Evolutionary conservation across 2,888 invertebrate species (phyloP).

Genomic region (Acleris sparsana): DNA sequence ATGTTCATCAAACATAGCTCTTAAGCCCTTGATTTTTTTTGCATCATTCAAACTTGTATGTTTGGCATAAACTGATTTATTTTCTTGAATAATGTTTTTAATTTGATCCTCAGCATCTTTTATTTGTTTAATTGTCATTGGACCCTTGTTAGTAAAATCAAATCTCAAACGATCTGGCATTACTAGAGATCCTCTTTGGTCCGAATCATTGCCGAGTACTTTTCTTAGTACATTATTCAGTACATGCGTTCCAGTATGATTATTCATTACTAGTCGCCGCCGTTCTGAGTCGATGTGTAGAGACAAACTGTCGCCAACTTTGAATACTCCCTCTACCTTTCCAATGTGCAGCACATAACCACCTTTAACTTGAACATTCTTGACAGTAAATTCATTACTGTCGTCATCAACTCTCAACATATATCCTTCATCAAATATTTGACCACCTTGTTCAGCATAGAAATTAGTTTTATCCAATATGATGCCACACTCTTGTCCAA

Average conservation of each 20-base stretch:
- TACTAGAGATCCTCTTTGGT: constrained; percentile 98
- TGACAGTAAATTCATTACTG: constrained; percentile 94
- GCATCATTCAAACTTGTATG: constrained; percentile 92
- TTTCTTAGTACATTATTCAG: constrained; percentile 96
- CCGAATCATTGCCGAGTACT: constrained; percentile 95
- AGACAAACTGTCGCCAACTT: constrained; percentile 92
- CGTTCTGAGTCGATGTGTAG: constrained; percentile 93
- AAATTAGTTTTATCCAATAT: constrained; percentile 96
- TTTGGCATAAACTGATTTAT: constrained; percentile 93
- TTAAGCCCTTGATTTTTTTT: constrained; percentile 94
- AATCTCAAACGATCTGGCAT: constrained; percentile 98
- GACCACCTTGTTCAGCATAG: constrained; percentile 99
- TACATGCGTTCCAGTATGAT: constrained; percentile 98
- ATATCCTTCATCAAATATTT: constrained; percentile 98
- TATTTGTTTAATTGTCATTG: constrained; percentile 94
- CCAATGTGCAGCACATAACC: constrained; percentile 98
- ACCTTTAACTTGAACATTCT: constrained; percentile 96
- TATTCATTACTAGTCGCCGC: constrained; percentile 97
- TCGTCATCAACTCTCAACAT: constrained; percentile 92
- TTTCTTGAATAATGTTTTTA: constrained; percentile 88
- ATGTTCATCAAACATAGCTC: constrained; percentile 99
- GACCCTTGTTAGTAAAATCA: constrained; percentile 97
- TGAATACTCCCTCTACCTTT: constrained; percentile 91
- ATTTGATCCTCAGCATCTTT: constrained; percentile 92
- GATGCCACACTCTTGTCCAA: constrained; percentile 96